phyloP scores from a whole-genome alignment of 1,140 invertebrate species.

The Brachionus rubens region DNA sequence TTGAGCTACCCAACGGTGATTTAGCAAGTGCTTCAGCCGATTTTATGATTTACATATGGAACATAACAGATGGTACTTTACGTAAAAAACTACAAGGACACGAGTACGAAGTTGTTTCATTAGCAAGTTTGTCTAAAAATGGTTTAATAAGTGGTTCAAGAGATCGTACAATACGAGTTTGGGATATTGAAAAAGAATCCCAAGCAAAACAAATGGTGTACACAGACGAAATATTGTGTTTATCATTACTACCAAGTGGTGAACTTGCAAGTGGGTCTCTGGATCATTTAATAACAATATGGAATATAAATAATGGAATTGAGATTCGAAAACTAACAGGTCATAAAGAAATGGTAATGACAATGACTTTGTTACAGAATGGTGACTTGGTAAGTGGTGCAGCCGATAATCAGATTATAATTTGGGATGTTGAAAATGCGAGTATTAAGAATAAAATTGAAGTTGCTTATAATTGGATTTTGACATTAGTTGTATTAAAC shows the following conservation, averaged over 20 bases:
- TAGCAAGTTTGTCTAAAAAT: background rate
- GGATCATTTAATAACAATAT: background rate
- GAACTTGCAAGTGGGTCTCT: background rate
- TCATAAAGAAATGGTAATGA: background rate
- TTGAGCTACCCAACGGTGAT: background rate
- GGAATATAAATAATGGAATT: constrained; percentile 6
- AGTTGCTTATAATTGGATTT: background rate
- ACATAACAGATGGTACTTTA: background rate
- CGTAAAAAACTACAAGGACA: background rate
- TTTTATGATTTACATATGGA: constrained; percentile 21
- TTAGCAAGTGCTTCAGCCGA: constrained; percentile 19
- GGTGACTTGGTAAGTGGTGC: constrained; percentile 25
- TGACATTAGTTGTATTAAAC: background rate
- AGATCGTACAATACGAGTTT: constrained; percentile 53
- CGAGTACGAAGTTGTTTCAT: constrained; percentile 3
- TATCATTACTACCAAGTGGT: background rate
- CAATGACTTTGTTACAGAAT: background rate
- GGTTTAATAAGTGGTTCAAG: constrained; percentile 51
- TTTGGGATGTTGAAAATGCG: background rate
- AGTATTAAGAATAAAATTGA: background rate
- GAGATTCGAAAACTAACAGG: background rate
- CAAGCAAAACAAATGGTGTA: constrained; percentile 48
- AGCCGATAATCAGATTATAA: constrained; percentile 10
- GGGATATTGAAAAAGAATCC: constrained; percentile 51
- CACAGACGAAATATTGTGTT: background rate